These are phyloP conservation scores for Cheilosia scutellata DNA, from an alignment of 2,888 invertebrate species.

Conservation along the genomic window DNA sequence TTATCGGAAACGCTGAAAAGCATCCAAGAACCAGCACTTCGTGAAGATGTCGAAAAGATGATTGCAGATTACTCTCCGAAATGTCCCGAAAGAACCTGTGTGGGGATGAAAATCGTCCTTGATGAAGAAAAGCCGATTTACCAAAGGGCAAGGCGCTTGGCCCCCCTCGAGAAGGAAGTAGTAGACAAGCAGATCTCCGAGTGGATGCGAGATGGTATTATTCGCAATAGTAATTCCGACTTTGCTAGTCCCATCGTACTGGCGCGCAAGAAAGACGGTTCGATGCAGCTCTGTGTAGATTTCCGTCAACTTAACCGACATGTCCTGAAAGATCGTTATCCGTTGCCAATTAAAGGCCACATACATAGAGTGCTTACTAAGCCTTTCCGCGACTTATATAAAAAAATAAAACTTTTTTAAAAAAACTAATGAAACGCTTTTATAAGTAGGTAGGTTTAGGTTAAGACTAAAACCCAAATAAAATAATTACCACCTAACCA, in stretches of 20 bases:
- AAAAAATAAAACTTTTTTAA: too few relatives aligned
- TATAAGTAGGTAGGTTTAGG: too few relatives aligned
- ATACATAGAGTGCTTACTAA: too few relatives aligned
- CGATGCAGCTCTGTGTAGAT: constrained; percentile 2
- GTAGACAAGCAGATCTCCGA: constrained; percentile 40
- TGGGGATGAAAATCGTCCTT: constrained; percentile 21
- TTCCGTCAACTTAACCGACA: constrained; percentile 73
- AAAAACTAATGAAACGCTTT: too few relatives aligned
- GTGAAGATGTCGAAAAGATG: constrained; percentile 10
- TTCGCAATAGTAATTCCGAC: constrained; percentile 2
- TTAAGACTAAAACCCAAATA: too few relatives aligned
- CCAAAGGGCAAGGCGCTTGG: constrained; percentile 28
- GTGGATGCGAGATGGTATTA: constrained; percentile 26
- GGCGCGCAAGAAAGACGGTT: constrained; percentile 20
- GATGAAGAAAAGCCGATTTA: constrained; percentile 38
- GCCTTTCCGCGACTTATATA: too few relatives aligned
- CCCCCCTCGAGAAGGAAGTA: constrained; percentile 43
- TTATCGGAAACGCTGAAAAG: constrained; percentile 17
- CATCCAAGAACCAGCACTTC: constrained; percentile 16
- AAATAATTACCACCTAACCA: too few relatives aligned
- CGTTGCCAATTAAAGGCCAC: constrained; percentile 41
- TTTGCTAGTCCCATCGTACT: constrained; percentile 27
- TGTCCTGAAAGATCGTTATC: constrained; percentile 32
- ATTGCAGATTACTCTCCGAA: constrained; percentile 79
- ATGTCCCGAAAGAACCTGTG: constrained; percentile 22